Evolutionary conservation across 2,113 vertebrate genomes (phyloP).

Genomic region (Apodemus sylvaticus): DNA sequence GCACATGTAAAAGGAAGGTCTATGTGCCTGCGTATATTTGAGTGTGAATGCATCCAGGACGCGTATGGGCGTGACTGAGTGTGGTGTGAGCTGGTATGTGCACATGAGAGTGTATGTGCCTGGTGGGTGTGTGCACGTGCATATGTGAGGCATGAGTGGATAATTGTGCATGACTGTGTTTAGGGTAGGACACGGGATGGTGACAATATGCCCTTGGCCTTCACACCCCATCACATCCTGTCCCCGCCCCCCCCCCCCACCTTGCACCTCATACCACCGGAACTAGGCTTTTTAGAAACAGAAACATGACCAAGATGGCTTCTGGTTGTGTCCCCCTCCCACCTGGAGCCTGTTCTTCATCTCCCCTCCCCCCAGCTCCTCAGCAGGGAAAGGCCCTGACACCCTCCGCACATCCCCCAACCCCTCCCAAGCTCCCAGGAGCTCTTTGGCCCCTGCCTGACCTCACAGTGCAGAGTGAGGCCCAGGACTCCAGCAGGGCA

Average conservation of each 20-base stretch:
- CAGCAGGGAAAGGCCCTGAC: neutral
- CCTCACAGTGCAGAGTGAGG: conserved; percentile 17
- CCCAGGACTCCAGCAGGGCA: conserved; percentile 24
- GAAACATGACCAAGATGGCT: neutral
- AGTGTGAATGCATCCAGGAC: no score
- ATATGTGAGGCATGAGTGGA: neutral
- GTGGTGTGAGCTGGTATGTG: neutral
- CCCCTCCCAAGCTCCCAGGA: neutral
- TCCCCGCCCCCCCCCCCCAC: no score
- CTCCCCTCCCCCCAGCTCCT: neutral
- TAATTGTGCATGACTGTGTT: neutral
- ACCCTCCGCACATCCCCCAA: neutral
- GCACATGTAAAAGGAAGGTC: neutral
- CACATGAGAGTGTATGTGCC: no score
- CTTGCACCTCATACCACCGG: neutral
- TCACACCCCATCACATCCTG: neutral
- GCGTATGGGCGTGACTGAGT: neutral
- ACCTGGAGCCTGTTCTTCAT: neutral
- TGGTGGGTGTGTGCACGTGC: neutral
- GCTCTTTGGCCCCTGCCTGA: conserved; percentile 52
- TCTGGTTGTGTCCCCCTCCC: neutral
- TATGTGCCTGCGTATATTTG: neutral
- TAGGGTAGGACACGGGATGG: no score
- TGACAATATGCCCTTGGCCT: neutral
- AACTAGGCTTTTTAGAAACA: neutral